phyloP scores from a whole-genome alignment of 2,797 vertebrate species.

The Hafferia zeledoni region DNA sequence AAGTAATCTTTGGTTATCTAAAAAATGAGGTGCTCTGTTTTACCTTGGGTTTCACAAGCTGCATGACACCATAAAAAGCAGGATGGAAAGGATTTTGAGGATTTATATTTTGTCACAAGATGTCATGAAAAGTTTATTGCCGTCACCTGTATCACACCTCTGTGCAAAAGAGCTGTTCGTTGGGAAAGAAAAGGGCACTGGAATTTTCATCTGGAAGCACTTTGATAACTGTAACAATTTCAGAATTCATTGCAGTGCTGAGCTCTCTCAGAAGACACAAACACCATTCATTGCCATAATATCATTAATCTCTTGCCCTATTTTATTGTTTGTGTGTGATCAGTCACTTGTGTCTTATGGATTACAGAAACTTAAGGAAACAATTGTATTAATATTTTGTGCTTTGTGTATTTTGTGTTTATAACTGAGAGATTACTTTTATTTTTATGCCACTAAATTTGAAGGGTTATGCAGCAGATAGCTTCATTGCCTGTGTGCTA shows the following conservation, averaged over 20 bases:
- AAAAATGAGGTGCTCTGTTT: neutral
- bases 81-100: neutral
- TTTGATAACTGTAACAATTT: conserved; percentile 8
- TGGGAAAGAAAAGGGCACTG: neutral
- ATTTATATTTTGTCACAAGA: neutral
- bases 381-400: neutral
- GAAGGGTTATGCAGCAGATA: neutral
- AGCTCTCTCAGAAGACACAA: conserved; percentile 2
- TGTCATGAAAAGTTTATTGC: neutral
- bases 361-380: conserved; percentile 43
- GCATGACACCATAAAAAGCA: neutral
- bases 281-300: conserved; percentile 9
- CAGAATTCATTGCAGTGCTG: neutral
- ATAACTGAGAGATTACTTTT: neutral
- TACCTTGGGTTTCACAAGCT: neutral
- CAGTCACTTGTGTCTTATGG: conserved; percentile 32
- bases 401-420: neutral
- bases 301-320: neutral
- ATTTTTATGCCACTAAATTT: neutral
- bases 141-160: neutral
- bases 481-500: neutral
- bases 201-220: conserved; percentile 14
- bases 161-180: neutral
- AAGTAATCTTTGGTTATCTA: neutral
- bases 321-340: conserved; percentile 18